Evolutionary conservation across 1,140 invertebrate species (phyloP).

Genomic region (Nomia melanderi): DNA sequence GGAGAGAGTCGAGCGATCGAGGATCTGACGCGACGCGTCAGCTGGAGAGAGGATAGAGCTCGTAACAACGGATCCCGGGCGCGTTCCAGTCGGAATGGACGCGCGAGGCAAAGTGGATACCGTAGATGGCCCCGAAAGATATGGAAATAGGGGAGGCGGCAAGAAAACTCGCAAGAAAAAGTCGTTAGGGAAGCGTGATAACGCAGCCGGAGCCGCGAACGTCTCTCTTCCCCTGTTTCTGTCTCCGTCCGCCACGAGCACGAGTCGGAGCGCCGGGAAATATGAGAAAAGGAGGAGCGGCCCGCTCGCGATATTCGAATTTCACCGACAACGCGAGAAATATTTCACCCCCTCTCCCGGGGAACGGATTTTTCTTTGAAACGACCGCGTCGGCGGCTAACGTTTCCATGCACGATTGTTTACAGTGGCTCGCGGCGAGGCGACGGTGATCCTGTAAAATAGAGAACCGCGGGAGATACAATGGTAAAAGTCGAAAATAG

Average conservation of each 20-base stretch:
- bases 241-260: neutral
- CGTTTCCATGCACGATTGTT: neutral
- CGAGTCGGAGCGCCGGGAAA: neutral
- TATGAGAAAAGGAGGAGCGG: neutral
- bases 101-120: constrained; percentile 13
- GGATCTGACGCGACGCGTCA: neutral
- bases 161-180: constrained; percentile 45
- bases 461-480: no score
- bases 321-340: constrained; percentile 1
- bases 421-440: no score
- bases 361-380: neutral
- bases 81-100: neutral
- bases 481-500: no score
- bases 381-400: no score
- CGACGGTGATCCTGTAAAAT: no score
- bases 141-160: constrained; percentile 6
- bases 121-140: constrained; percentile 35
- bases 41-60: neutral
- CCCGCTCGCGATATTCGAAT: constrained; percentile 7
- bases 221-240: neutral
- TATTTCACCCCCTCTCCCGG: neutral
- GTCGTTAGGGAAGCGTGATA: constrained; percentile 39
- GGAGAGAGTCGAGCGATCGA: neutral
- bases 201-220: neutral
- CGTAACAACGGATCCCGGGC: neutral